Evolutionary conservation across 1,140 invertebrate species (phyloP).

Genomic region (Panagrolaimus sp.): DNA sequence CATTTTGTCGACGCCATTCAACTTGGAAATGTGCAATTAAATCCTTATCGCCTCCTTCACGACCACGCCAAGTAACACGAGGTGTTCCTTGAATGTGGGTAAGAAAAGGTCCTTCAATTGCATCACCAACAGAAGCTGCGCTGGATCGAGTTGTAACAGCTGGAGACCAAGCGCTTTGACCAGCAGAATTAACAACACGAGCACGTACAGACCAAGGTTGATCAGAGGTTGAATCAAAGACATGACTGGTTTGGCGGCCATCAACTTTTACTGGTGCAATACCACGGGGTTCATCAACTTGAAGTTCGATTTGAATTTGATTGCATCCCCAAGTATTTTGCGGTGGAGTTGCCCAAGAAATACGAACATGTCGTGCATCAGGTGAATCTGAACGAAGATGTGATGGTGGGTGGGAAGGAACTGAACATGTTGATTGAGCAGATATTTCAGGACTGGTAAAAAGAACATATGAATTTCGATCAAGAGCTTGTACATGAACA

Average conservation of each 20-base stretch:
- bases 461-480: conserved; percentile 57
- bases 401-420: conserved; percentile 49
- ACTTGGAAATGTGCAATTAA: conserved; percentile 44
- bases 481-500: conserved; percentile 54
- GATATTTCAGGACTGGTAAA: conserved; percentile 44
- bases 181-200: conserved; percentile 49
- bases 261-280: conserved; percentile 39
- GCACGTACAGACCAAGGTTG: conserved; percentile 49
- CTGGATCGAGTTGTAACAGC: conserved; percentile 42
- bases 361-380: conserved; percentile 51
- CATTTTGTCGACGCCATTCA: conserved; percentile 46
- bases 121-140: conserved; percentile 40
- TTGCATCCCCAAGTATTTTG: conserved; percentile 55
- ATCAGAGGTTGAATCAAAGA: conserved; percentile 47
- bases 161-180: conserved; percentile 47
- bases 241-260: conserved; percentile 46
- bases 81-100: conserved; percentile 36
- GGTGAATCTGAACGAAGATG: conserved; percentile 51
- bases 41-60: conserved; percentile 37
- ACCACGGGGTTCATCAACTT: conserved; percentile 51
- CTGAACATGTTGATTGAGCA: conserved; percentile 46
- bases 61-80: conserved; percentile 33
- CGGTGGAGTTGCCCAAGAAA: conserved; percentile 49
- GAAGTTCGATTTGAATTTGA: conserved; percentile 37
- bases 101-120: conserved; percentile 51